Evolutionary conservation across 1,140 invertebrate genomes (phyloP).

Genomic region (Gyrodactylus bullatarudis): DNA sequence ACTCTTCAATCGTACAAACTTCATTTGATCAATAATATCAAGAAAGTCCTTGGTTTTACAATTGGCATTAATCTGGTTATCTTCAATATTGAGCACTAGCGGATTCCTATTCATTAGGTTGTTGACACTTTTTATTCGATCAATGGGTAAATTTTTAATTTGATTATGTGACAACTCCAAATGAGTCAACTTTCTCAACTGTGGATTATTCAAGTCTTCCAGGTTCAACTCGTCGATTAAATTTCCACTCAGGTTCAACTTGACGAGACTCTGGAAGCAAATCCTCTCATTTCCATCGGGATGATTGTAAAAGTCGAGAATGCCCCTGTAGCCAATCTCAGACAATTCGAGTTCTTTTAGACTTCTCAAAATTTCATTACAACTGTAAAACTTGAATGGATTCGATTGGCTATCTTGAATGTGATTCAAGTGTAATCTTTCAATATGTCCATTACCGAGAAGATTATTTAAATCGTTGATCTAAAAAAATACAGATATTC

Average conservation of each 20-base stretch:
- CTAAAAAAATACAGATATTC: no score
- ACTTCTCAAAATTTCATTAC: conserved; percentile 28
- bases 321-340: conserved; percentile 87
- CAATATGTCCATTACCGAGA: neutral
- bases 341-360: conserved; percentile 72
- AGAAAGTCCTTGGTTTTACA: neutral
- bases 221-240: neutral
- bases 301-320: conserved; percentile 17
- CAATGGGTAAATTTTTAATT: neutral
- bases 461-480: neutral
- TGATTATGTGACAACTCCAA: neutral
- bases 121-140: neutral
- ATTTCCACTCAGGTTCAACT: neutral
- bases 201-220: neutral
- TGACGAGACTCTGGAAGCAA: neutral
- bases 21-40: neutral
- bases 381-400: neutral
- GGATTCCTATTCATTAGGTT: neutral
- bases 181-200: neutral
- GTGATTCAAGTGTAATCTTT: neutral
- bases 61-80: neutral
- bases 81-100: neutral
- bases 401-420: neutral
- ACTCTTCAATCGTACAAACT: neutral
- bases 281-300: neutral